These are phyloP conservation scores for Sebastes reedi DNA, from an alignment of 2,797 vertebrate species.

Conservation along the genomic window DNA sequence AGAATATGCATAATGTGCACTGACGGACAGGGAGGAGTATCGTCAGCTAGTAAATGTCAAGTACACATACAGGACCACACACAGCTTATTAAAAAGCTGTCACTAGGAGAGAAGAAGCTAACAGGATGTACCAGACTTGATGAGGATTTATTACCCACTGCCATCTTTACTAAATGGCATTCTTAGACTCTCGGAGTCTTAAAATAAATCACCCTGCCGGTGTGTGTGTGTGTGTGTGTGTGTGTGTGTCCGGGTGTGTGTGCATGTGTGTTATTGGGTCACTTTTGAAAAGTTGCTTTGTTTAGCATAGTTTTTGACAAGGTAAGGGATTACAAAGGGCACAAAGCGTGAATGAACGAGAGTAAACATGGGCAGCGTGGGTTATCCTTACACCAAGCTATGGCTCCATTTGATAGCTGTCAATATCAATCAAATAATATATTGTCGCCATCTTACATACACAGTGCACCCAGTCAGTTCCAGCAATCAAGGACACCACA, in stretches of 20 bases:
- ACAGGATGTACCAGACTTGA: constrained; percentile 82
- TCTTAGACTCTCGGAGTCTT: constrained; percentile 75
- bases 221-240: constrained; percentile 22
- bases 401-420: constrained; percentile 7
- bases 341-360: background rate
- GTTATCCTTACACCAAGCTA: background rate
- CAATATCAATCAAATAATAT: constrained; percentile 6
- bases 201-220: constrained; percentile 77
- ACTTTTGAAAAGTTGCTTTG: constrained; percentile 60
- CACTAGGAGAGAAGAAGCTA: constrained; percentile 76
- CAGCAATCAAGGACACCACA: background rate
- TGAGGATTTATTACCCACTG: constrained; percentile 86
- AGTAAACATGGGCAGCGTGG: background rate
- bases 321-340: constrained; percentile 41
- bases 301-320: constrained; percentile 42
- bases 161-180: constrained; percentile 83
- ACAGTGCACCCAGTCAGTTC: background rate
- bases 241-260: background rate
- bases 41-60: constrained; percentile 82
- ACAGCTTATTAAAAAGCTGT: constrained; percentile 85
- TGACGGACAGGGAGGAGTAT: constrained; percentile 77
- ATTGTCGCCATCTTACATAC: constrained; percentile 6
- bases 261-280: constrained; percentile 53
- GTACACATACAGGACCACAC: constrained; percentile 81
- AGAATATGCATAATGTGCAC: constrained; percentile 70